Evolutionary conservation across 2,113 vertebrate species (phyloP).

Genomic region (Zingel zingel): DNA sequence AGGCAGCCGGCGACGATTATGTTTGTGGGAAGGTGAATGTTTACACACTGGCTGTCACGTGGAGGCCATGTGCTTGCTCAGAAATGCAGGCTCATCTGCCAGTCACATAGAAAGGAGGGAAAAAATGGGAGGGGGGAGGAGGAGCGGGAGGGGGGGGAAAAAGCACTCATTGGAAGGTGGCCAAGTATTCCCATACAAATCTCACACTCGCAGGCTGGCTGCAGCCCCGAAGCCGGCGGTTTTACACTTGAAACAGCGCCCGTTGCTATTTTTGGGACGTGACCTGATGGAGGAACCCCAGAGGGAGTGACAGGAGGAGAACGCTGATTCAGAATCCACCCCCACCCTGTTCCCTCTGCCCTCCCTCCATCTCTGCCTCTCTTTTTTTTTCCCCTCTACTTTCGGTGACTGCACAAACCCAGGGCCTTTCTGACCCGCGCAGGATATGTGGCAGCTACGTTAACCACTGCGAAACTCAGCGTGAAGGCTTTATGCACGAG

Average conservation of each 20-base stretch:
- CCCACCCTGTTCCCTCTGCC: conserved; percentile 51
- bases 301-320: conserved; percentile 87
- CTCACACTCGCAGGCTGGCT: conserved; percentile 94
- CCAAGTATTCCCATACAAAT: conserved; percentile 95
- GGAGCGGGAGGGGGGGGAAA: conserved; percentile 44
- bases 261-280: conserved; percentile 96
- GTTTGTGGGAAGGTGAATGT: conserved; percentile 79
- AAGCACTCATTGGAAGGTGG: conserved; percentile 87
- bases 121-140: conserved; percentile 33
- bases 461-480: conserved; percentile 9
- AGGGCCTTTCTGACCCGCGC: conserved; percentile 36
- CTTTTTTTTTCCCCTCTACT: not conserved
- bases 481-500: not conserved
- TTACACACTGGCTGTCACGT: conserved; percentile 87
- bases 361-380: conserved; percentile 43
- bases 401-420: conserved; percentile 37
- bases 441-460: conserved; percentile 15
- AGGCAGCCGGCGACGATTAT: conserved; percentile 63
- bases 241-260: conserved; percentile 96
- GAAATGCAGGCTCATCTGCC: conserved; percentile 92
- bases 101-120: conserved; percentile 88
- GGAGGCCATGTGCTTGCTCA: conserved; percentile 91
- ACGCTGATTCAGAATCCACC: conserved; percentile 78
- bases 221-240: conserved; percentile 91
- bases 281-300: conserved; percentile 95